A percentile compares a stretch with the other conserved stretches of the same genome.
Conservation (phyloP, 1,140 invertebrate genomes). For the Cephus cinctus region DNA sequence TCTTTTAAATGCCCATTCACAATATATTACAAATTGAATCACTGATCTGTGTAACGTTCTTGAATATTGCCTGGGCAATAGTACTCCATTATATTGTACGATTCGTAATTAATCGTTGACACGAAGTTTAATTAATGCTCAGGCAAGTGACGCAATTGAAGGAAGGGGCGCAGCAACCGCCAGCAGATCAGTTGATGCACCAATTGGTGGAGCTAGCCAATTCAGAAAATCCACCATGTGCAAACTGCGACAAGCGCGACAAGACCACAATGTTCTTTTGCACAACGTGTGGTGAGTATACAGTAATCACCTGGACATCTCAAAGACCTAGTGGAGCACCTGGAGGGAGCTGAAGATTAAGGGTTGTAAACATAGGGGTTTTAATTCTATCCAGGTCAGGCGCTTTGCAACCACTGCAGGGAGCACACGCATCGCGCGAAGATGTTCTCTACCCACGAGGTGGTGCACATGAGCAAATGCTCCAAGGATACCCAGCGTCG, state of each 20-base stretch:
- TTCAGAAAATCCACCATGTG: constrained; percentile 68
- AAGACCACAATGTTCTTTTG: constrained; percentile 69
- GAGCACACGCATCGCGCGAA: constrained; percentile 72
- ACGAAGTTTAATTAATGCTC: constrained; percentile 17
- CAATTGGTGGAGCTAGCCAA: constrained; percentile 67
- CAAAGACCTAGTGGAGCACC: neutral
- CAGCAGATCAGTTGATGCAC: constrained; percentile 63
- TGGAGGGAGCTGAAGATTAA: too few relatives aligned
- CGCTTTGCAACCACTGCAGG: constrained; percentile 66
- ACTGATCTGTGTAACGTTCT: too few relatives aligned
- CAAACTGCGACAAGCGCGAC: constrained; percentile 70
- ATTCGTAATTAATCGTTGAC: constrained; percentile 4
- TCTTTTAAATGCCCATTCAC: too few relatives aligned
- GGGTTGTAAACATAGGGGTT: constrained; percentile 4
- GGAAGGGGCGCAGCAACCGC: constrained; percentile 61
- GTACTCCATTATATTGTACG: too few relatives aligned
- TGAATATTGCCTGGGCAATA: too few relatives aligned
- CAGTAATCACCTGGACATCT: neutral
- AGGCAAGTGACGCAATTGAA: constrained; percentile 64
- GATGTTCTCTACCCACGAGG: constrained; percentile 73
- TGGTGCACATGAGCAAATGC: constrained; percentile 71
- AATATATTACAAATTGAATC: too few relatives aligned
- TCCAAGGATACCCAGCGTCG: constrained; percentile 66
- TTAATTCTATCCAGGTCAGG: constrained; percentile 62
- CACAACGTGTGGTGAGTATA: constrained; percentile 64